These are phyloP conservation scores for Myotis pilosus DNA, from an alignment of 2,797 vertebrate genomes.

Conservation along the genomic window DNA sequence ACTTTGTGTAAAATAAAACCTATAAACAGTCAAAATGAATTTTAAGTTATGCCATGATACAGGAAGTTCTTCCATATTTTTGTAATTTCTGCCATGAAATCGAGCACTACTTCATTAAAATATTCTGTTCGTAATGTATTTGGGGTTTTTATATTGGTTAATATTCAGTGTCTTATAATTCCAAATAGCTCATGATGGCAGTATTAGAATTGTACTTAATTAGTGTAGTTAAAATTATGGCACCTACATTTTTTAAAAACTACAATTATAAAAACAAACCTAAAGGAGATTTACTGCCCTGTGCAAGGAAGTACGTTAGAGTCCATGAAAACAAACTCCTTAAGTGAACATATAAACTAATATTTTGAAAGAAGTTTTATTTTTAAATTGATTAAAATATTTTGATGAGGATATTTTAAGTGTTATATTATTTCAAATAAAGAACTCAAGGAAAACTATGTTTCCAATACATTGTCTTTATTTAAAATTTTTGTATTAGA, in stretches of 20 bases:
- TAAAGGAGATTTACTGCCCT: conserved; percentile 2
- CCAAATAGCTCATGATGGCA: background rate
- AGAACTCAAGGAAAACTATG: conserved; percentile 39
- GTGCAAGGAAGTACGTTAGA: background rate
- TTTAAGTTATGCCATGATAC: background rate
- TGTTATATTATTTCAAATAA: conserved; percentile 42
- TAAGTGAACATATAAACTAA: conserved; percentile 30
- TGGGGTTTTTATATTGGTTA: conserved; percentile 19
- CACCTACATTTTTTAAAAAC: conserved; percentile 25
- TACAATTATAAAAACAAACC: conserved; percentile 37
- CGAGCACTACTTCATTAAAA: conserved; percentile 12
- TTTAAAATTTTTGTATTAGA: conserved; percentile 53
- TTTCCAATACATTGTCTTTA: conserved; percentile 15
- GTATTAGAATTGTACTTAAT: conserved; percentile 37
- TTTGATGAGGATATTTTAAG: conserved; percentile 41
- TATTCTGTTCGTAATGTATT: conserved; percentile 25
- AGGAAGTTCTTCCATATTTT: background rate
- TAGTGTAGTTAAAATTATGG: background rate
- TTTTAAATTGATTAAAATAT: conserved; percentile 46
- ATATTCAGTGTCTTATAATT: conserved; percentile 36
- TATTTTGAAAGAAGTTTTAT: conserved; percentile 49
- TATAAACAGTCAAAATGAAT: background rate
- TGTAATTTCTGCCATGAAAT: conserved; percentile 6
- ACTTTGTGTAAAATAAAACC: background rate
- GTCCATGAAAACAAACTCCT: conserved; percentile 24